Evolutionary conservation across 2,888 invertebrate species (phyloP).

Genomic region (Erebia palarica): DNA sequence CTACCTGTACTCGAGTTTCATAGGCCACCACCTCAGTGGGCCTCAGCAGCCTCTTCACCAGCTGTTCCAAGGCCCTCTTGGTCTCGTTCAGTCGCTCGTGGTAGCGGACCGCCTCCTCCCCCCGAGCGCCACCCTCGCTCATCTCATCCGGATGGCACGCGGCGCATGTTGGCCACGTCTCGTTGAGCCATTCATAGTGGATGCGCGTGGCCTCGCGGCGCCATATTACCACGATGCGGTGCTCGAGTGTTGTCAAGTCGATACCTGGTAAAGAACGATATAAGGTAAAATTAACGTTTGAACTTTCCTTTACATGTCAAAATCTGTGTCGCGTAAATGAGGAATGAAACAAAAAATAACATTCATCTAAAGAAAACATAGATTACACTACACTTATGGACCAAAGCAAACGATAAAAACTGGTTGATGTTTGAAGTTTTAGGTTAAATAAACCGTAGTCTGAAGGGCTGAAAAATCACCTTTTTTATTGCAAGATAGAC

Average conservation of each 20-base stretch:
- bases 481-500: too few species aligned
- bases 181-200: constrained; percentile 94
- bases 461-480: too few species aligned
- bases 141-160: constrained; percentile 59
- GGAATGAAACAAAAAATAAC: too few species aligned
- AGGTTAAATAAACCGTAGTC: too few species aligned
- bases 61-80: constrained; percentile 86
- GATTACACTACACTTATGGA: too few species aligned
- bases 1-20: constrained; percentile 89
- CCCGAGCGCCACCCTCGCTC: constrained; percentile 53
- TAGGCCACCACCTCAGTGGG: constrained; percentile 89
- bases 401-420: too few species aligned
- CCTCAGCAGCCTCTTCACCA: constrained; percentile 87
- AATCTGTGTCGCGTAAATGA: too few species aligned
- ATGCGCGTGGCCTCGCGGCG: constrained; percentile 92
- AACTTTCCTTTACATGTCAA: too few species aligned
- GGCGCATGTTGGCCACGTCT: constrained; percentile 85
- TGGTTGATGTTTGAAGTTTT: too few species aligned
- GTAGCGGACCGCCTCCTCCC: constrained; percentile 64
- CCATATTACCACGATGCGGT: constrained; percentile 95
- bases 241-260: constrained; percentile 78
- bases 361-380: too few species aligned
- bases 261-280: constrained; percentile 58
- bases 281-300: too few species aligned
- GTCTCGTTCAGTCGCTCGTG: constrained; percentile 85